A percentile compares a stretch with the other conserved stretches of the same genome.
These are phyloP conservation scores for Cylloceria caligata DNA, from an alignment of 2,888 invertebrate genomes.

Conservation along the genomic window DNA sequence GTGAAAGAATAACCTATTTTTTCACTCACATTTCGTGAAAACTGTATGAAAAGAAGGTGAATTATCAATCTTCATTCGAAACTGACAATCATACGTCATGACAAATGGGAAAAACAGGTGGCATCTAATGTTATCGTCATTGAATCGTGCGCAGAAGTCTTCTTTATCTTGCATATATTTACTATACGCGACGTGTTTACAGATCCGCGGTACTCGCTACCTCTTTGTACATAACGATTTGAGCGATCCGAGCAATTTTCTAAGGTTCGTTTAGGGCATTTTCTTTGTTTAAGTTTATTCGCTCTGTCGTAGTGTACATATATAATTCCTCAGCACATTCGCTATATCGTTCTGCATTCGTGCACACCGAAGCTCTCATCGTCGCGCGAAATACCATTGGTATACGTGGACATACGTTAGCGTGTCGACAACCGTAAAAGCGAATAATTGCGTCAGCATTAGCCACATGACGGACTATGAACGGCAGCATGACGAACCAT, in stretches of 20 bases:
- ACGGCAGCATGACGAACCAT: constrained; percentile 49
- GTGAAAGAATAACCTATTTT: neutral
- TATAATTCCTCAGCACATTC: neutral
- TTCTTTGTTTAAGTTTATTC: neutral
- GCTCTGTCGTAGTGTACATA: neutral
- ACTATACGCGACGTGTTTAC: too few relatives aligned
- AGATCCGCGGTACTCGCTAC: neutral
- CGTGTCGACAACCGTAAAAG: constrained; percentile 4
- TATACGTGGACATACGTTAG: neutral
- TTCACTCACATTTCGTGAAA: neutral
- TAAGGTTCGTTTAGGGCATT: neutral
- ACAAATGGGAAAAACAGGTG: neutral
- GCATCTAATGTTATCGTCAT: neutral
- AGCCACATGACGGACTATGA: too few relatives aligned
- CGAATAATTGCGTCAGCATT: neutral
- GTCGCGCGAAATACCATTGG: neutral
- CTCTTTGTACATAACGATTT: neutral
- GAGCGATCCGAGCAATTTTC: neutral
- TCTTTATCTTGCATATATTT: neutral
- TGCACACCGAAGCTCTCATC: neutral
- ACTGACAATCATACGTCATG: neutral
- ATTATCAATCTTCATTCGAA: neutral
- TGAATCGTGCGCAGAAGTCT: neutral
- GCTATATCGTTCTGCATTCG: neutral
- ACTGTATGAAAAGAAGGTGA: neutral